Percentiles rank a stretch among this genome's conserved stretches.
phyloP scores from a whole-genome alignment of 2,113 vertebrate genomes.

The Bufo gargarizans region DNA sequence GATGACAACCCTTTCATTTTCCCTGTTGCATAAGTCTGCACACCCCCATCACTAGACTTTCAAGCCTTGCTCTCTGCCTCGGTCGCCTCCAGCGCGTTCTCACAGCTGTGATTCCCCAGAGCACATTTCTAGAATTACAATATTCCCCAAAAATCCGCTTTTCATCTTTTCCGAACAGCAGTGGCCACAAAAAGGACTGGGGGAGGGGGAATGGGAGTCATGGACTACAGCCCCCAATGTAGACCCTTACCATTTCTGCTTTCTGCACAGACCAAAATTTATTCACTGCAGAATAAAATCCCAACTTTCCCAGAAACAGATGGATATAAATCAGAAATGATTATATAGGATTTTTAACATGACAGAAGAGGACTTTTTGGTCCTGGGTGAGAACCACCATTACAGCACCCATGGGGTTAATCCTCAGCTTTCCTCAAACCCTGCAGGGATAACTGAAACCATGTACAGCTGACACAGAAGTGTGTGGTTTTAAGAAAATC shows the following conservation, averaged over 20 bases:
- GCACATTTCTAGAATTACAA: constrained; percentile 1
- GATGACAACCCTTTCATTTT: not conserved
- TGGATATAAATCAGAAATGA: no score
- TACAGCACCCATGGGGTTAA: no score
- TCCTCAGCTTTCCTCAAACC: no score
- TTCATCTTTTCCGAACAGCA: constrained; percentile 11
- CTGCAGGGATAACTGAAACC: no score
- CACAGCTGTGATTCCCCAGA: constrained; percentile 33
- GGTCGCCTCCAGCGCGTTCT: not conserved
- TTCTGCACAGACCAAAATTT: not conserved
- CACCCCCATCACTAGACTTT: not conserved
- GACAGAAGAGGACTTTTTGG: no score
- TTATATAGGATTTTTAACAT: no score
- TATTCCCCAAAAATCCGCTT: constrained; percentile 2
- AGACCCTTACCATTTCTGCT: not conserved
- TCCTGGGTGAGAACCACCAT: no score
- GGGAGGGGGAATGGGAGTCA: not conserved
- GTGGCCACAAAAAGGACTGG: not conserved
- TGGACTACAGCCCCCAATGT: not conserved
- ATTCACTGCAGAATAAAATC: not conserved
- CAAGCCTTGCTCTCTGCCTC: not conserved
- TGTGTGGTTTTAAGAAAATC: no score
- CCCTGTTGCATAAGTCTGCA: not conserved
- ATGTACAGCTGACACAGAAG: no score
- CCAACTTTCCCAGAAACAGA: not conserved